Evolutionary conservation across 2,888 invertebrate genomes (phyloP), one percentile per base, ranked within the genome.

Genomic region (Diaphora mendica): DNA sequence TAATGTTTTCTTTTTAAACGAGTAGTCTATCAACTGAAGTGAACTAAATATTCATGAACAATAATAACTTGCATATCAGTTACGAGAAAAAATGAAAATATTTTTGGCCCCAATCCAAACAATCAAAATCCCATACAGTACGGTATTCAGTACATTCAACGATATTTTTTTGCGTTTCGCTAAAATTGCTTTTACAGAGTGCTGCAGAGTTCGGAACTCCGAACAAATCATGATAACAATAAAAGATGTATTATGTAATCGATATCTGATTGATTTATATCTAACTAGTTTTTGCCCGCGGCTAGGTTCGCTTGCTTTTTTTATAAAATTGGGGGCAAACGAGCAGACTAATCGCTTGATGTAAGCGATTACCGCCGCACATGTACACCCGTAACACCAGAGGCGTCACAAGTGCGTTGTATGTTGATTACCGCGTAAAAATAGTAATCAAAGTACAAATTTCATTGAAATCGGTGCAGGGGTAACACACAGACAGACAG

Each of bases 91-190:
- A 55, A 76, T 81, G 51, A 82, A 84, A 82, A 69, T 79, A 77
- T 84, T 77, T 78, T 88, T 94, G 93, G 94, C 90, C 70, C 68
- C 23, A 62, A 68, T 91, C 93, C 94, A 94, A 93, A 86, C 88
- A 89, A 93, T 93, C 91, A 93, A 91, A 93, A 89, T 87, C 81
- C 87, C 86, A 90, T 92, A 90, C 87, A 82, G 82, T 85, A 87
- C 83, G 15, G 65, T 44, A 70, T 59, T 17, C 48, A 69, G 75
- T 77, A 76, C 77, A 79, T 62, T 11, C 7, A 81, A 71, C 77
- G 72, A 23, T 70, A 33, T 11, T 23, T 65, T 30, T 42, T 73
- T 69, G 20, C 42, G 42, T 55, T 64, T 48, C 64, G 30, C 35
- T 68, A 39, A 62, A 73, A 23, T 42, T 33, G 69, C 42, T 35